These are phyloP conservation scores for Andrena dorsata DNA, from an alignment of 2,888 invertebrate genomes.

Conservation along the genomic window DNA sequence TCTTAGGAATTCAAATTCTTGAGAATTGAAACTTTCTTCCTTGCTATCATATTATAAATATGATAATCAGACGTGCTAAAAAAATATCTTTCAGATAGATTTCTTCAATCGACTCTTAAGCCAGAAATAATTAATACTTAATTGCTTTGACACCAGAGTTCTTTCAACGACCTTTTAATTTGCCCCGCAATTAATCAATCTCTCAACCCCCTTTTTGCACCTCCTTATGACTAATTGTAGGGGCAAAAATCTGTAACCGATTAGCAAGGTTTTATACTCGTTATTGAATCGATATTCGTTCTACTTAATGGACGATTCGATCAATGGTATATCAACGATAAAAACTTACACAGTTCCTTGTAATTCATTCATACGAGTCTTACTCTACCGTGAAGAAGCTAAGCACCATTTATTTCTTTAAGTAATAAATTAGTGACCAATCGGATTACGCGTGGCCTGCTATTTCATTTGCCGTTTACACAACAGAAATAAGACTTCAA, in stretches of 20 bases:
- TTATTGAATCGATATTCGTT: slow-evolving; percentile 6
- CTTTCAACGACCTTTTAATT: background rate
- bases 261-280: background rate
- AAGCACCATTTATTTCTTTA: background rate
- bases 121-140: background rate
- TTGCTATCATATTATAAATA: background rate
- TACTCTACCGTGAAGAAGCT: slow-evolving; percentile 3
- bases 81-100: background rate
- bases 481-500: background rate
- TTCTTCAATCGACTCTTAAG: background rate
- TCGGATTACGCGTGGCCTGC: background rate
- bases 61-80: background rate
- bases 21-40: background rate
- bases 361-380: background rate
- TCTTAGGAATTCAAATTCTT: no score
- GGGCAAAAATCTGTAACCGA: background rate
- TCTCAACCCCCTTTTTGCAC: background rate
- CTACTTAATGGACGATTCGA: background rate
- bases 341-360: background rate
- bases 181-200: no score
- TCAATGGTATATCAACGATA: background rate
- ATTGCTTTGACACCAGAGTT: background rate
- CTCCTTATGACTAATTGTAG: background rate
- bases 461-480: background rate
- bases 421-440: background rate